phyloP scores from a whole-genome alignment of 2,797 vertebrate genomes.

The Myiotriccus ornatus region DNA sequence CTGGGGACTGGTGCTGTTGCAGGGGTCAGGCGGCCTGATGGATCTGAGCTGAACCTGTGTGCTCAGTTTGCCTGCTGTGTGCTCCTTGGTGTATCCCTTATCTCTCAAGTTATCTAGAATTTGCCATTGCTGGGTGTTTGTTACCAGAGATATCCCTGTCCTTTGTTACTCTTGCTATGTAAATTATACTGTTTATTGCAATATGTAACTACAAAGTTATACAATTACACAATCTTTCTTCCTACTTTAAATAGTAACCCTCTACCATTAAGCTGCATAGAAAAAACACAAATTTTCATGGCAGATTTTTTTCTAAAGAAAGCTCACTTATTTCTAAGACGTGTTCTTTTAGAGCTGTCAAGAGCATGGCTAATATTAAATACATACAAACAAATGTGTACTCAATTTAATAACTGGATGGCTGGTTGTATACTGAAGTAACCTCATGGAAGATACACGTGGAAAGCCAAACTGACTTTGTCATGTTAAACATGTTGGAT shows the following conservation, averaged over 20 bases:
- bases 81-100: neutral
- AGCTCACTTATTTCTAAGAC: neutral
- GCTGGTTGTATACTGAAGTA: constrained; percentile 55
- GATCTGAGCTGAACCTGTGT: neutral
- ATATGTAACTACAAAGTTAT: neutral
- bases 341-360: constrained; percentile 30
- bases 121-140: neutral
- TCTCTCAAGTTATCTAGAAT: neutral
- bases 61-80: neutral
- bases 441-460: constrained; percentile 56
- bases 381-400: constrained; percentile 42
- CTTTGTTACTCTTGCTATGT: neutral
- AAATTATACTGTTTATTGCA: neutral
- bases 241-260: neutral
- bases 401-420: neutral
- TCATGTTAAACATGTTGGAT: constrained; percentile 73
- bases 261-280: neutral
- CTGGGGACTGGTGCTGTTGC: neutral
- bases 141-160: neutral
- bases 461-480: constrained; percentile 74
- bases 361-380: neutral
- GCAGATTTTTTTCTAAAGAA: neutral
- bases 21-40: neutral
- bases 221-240: neutral
- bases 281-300: neutral